Evolutionary conservation across 2,888 invertebrate genomes (phyloP).

Genomic region (Margaritifera margaritifera): DNA sequence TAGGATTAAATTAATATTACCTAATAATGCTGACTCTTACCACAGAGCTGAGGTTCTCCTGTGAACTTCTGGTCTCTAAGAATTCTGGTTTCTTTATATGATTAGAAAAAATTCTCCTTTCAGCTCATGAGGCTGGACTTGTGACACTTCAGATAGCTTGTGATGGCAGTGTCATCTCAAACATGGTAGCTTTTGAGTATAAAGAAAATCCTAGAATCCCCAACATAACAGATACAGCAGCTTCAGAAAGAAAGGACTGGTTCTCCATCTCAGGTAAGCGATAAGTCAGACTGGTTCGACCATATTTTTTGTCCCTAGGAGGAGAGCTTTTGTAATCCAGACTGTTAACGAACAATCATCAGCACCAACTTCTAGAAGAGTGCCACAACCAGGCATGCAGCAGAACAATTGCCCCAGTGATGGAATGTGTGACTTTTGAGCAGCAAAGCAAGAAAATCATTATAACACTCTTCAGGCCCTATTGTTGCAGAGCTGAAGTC

Average conservation of each 20-base stretch:
- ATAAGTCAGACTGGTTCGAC: constrained; percentile 26
- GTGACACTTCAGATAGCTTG: constrained; percentile 93
- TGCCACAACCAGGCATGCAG: no score
- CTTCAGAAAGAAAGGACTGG: constrained; percentile 40
- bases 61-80: no score
- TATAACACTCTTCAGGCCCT: no score
- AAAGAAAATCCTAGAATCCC: constrained; percentile 33
- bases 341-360: not conserved
- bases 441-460: no score
- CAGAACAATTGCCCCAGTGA: no score
- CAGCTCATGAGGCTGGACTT: constrained; percentile 91
- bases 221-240: constrained; percentile 8
- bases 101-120: constrained; percentile 14
- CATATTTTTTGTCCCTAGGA: not conserved
- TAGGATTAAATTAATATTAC: not conserved
- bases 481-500: no score
- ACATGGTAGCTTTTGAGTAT: constrained; percentile 68
- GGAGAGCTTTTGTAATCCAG: not conserved
- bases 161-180: constrained; percentile 90
- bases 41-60: no score
- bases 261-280: constrained; percentile 65
- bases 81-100: no score
- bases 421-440: no score
- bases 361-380: not conserved
- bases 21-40: not conserved